Base-by-base conservation (phyloP, 2,888 invertebrate genomes). In the Leptinotarsa juncta region DNA sequence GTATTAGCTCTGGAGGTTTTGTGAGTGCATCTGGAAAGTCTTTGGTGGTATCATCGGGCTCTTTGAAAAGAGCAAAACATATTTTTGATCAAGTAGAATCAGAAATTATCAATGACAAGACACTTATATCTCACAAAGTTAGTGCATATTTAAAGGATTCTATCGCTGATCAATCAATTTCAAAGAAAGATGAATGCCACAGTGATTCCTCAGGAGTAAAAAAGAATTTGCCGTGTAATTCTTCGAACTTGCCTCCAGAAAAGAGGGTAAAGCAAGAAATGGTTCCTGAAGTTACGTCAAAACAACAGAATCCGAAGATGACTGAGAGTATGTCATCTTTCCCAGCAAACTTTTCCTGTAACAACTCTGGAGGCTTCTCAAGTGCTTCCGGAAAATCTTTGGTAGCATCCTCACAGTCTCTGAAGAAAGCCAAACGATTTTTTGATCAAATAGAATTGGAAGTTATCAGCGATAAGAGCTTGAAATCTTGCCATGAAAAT, bases 21-120 rank as follows among this genome's bases (percentile, higher is more conserved):
- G 55, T 74, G 49, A 76, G 73, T 0, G 77, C 89, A n/a, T 85
- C 88, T 65, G 86, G 90, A 74, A 90, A 90, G 75, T 86, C 60
- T 18, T n/a, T 72, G 49, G 26, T 49, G n/a, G 53, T 71, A 15
- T 71, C 76, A 1, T 12, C 73, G 18, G 62, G 23, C 42, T 60
- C 67, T n/a, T 48, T 73, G n/a, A 62, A 16, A 14, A 67, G 68
- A 69, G 74, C 67, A 10, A 65, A 55, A 20, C 16, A 72, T 48
- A 50, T 73, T 23, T 65, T 67, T 68, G 50, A 70, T 42, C 26
- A 70, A 18, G n/a, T 32, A 15, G 69, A 69, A 57, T 70, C 49
- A 75, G 55, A 50, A n/a, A 32, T 57, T 0, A 32, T 42, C 12
- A 4, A 32, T 14, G 10, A 60, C 10, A 32, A n/a, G n/a, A 62